Evolutionary conservation across 2,888 invertebrate species (phyloP).

Genomic region (Erannis defoliaria): DNA sequence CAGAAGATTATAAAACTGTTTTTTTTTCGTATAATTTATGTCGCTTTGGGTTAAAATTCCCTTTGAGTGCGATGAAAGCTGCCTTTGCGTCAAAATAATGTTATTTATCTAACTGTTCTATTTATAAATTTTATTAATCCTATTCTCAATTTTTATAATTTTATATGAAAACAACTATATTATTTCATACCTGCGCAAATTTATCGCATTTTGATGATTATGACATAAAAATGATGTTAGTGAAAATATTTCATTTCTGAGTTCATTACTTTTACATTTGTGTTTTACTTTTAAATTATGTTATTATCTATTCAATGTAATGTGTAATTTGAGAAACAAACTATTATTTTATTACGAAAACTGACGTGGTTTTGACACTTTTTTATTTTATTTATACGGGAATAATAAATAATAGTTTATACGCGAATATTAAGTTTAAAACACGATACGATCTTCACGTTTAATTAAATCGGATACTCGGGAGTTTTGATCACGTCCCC

Average conservation of each 20-base stretch:
- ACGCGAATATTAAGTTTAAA: too few species aligned
- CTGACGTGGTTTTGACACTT: too few species aligned
- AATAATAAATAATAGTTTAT: too few species aligned
- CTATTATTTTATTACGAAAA: too few species aligned
- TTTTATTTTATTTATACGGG: too few species aligned
- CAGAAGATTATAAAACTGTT: constrained; percentile 14
- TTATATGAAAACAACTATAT: constrained; percentile 4
- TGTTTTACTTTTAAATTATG: background rate
- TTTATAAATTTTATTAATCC: background rate
- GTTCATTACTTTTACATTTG: constrained; percentile 6
- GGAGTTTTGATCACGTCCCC: too few species aligned
- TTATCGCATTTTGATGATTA: constrained; percentile 14
- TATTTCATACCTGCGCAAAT: constrained; percentile 11
- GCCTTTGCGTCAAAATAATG: constrained; percentile 1
- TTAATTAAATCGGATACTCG: too few species aligned
- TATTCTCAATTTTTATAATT: background rate
- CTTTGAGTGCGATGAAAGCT: background rate
- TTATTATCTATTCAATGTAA: background rate
- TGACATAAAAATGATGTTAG: background rate
- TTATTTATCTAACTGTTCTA: background rate
- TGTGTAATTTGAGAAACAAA: too few species aligned
- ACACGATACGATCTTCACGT: too few species aligned
- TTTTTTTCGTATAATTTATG: constrained; percentile 6
- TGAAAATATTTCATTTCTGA: constrained; percentile 7
- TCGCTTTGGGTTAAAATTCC: background rate